Base-by-base conservation (phyloP, 2,113 vertebrate genomes). In the Pagrus major region DNA sequence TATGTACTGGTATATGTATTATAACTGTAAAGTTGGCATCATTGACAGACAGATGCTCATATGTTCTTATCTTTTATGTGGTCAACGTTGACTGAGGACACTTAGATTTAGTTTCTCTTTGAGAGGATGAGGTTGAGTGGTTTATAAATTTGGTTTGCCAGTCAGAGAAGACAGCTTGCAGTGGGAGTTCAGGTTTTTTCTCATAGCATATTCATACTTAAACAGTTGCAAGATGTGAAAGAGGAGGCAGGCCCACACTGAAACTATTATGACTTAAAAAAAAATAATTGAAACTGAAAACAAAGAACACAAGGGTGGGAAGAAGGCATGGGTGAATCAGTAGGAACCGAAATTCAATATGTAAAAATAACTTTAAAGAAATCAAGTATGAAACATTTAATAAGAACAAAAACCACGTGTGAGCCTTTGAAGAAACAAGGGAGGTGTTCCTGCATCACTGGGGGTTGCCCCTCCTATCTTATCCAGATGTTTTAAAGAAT, bases 401-500 rank as follows among this genome's bases (percentile, higher is more conserved):
- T 4, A 2, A 58, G 6, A 69, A 35, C 1, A 27, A 35, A 58
- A 76, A 33, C 6, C 7, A n/a, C 3, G 6, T 55, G n/a, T 76
- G 15, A 61, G 60, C 21, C 31, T 54, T 67, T 16, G 21, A 14
- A 68, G 65, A 58, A 68, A 58, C 20, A 25, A 25, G 10, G 5
- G 10, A 76, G 63, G 6, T 80, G 68, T 66, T 64, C 21, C 12
- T 78, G 49, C 29, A 37, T 79, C 70, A 59, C 77, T n/a, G 23
- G 76, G 44, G 75, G 54, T 65, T 71, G 33, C 41, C 39, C 31
- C 65, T 78, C 68, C 68, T 33, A 47, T 76, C 29, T 52, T 27
- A 67, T 76, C 51, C 75, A 84, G 71, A 84, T 89, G 85, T 87
- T 87, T 84, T 44, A 60, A 25, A 51, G 55, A 58, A 71, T 72